Evolutionary conservation across 2,797 vertebrate genomes (phyloP), one percentile per base, ranked within the genome.

Genomic region (Crocodylus rhombifer): DNA sequence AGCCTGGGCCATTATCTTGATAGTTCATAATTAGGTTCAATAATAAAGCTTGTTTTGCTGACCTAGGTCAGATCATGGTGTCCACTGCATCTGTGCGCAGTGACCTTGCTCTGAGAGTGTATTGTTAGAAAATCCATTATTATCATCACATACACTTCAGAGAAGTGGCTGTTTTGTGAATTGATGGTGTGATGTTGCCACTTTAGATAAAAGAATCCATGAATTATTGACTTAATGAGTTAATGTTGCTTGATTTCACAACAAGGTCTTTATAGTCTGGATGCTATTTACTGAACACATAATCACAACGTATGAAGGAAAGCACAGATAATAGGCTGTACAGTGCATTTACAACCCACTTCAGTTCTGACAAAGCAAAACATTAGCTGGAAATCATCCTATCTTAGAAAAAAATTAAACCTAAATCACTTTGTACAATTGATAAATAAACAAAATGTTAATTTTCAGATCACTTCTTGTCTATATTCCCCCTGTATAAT

Each of bases 161-260:
- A 98, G 98, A 98, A 98, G 98, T 98, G 98, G 97, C 97, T 98
- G 97, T 97, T 98, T 98, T 98, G 97, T 97, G 98, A 98, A 98
- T 97, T 98, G 98, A 98, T 98, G 97, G 98, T 98, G 98, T 98
- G 98, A 98, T 98, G 98, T 98, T 98, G 98, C 97, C 97, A 98
- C 98, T 98, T 98, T 98, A 99, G 98, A 98, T 98, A 98, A 98
- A 98, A 98, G 98, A 97, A 97, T 97, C 98, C 98, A 99, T 99
- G 98, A 99, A 99, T 99, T 99, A 99, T 99, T 99, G 98, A 99
- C 98, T 98, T 98, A 98, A 98, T 99, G 98, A 98, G 98, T 98
- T 99, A 98, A 98, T 98, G 98, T 98, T 98, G 98, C 98, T 98
- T 98, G 98, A 98, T 98, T 98, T 97, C 97, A 97, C 98, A 97